Conservation (phyloP, 2,113 vertebrate genomes). For the Equus przewalskii region DNA sequence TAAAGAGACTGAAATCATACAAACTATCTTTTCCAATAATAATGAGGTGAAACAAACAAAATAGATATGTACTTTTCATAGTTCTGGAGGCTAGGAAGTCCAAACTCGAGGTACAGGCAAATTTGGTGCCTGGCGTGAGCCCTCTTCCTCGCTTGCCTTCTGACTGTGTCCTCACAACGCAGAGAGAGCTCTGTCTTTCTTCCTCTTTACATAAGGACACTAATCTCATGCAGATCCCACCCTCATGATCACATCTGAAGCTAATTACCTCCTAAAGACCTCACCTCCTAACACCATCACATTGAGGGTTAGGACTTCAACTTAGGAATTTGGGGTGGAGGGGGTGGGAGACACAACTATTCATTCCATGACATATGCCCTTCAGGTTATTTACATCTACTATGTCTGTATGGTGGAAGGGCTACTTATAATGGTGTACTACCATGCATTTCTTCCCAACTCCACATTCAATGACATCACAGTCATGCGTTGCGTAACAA, state of each 20-base stretch:
- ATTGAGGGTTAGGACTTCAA: not conserved
- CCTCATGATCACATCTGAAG: not conserved
- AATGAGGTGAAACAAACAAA: not conserved
- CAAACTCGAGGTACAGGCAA: not conserved
- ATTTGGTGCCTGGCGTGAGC: not conserved
- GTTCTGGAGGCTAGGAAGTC: not conserved
- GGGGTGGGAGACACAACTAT: not conserved
- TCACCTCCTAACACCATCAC: not conserved
- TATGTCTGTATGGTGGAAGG: not conserved
- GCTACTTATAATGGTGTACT: not conserved
- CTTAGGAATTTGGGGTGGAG: not conserved
- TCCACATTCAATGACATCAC: not conserved
- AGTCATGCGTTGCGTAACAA: too few species aligned
- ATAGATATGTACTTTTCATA: not conserved
- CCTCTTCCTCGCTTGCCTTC: not conserved
- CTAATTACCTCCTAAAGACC: not conserved
- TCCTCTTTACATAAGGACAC: not conserved
- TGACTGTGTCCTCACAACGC: not conserved
- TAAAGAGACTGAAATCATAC: not conserved
- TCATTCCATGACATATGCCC: too few species aligned
- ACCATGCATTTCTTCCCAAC: not conserved
- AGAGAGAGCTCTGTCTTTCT: not conserved
- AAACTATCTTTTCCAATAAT: not conserved
- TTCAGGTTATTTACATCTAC: not conserved
- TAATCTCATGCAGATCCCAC: not conserved